A percentile compares a stretch with the other conserved stretches of the same genome.
Conservation (phyloP, 1,140 invertebrate genomes). For the Drosophila pectinifera region DNA sequence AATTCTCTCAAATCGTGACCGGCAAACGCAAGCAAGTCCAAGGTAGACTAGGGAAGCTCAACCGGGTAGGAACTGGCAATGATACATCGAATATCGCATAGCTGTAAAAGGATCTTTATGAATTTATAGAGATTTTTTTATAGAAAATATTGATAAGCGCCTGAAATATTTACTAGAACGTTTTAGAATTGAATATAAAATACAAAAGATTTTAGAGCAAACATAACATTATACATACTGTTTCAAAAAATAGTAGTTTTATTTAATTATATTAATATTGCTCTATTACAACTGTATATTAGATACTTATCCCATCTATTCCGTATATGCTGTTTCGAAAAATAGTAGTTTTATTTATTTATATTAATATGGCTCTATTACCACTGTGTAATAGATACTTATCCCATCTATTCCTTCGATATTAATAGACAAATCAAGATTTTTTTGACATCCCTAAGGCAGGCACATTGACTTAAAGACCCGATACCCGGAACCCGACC, state of each 20-base stretch:
- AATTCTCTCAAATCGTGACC: conserved; percentile 76
- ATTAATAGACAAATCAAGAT: not conserved
- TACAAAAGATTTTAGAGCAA: no score
- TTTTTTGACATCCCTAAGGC: conserved; percentile 22
- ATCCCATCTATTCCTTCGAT: not conserved
- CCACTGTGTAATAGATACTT: no score
- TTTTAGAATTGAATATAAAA: no score
- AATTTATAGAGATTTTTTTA: not conserved
- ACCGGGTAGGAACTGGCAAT: not conserved
- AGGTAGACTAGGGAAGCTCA: conserved; percentile 7
- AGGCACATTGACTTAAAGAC: conserved; percentile 36
- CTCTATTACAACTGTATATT: no score
- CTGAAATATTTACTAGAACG: no score
- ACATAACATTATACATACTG: no score
- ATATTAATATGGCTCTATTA: no score
- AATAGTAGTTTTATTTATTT: not conserved
- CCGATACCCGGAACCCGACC: not conserved
- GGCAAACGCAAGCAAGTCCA: conserved; percentile 58
- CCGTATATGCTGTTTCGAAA: no score
- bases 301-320: not conserved
- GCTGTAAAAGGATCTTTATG: not conserved
- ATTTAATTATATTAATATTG: no score
- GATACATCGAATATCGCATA: not conserved
- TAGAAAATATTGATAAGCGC: no score
- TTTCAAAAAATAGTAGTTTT: no score